A percentile compares a stretch with the other conserved stretches of the same genome.
These are phyloP conservation scores for Theocolax elegans DNA, from an alignment of 1,140 invertebrate species.

Conservation along the genomic window DNA sequence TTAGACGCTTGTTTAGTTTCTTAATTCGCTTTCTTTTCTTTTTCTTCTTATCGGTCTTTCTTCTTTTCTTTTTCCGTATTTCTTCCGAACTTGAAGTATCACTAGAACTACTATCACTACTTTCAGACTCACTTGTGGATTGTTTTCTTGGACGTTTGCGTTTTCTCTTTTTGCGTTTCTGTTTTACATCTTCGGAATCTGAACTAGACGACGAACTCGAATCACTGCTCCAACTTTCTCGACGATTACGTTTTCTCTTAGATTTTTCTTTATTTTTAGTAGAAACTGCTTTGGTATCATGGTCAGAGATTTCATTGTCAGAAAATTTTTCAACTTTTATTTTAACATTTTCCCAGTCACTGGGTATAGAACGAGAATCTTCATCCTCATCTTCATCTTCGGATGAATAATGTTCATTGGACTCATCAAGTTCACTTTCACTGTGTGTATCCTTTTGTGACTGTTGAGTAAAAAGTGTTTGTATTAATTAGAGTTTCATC, in stretches of 20 bases:
- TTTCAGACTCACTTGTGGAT: constrained; percentile 53
- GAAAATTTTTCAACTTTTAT: constrained; percentile 58
- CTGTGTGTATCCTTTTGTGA: neutral
- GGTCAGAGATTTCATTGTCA: constrained; percentile 48
- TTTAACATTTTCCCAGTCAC: constrained; percentile 57
- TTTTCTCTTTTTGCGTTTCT: constrained; percentile 43
- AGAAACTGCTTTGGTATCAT: neutral
- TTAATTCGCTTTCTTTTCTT: constrained; percentile 51
- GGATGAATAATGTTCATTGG: constrained; percentile 14
- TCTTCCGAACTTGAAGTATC: constrained; percentile 45
- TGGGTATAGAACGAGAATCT: constrained; percentile 51
- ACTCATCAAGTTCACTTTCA: neutral
- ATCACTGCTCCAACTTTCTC: constrained; percentile 52
- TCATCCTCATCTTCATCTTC: constrained; percentile 44
- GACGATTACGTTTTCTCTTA: constrained; percentile 47
- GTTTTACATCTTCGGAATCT: constrained; percentile 52
- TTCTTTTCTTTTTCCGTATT: constrained; percentile 53
- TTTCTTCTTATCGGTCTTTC: constrained; percentile 48
- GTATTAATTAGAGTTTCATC: too few species aligned
- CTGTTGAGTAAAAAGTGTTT: neutral
- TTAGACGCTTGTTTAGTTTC: constrained; percentile 44
- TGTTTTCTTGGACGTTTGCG: constrained; percentile 45
- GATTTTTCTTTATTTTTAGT: constrained; percentile 39
- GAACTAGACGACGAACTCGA: constrained; percentile 56
- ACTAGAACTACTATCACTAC: constrained; percentile 52